Evolutionary conservation across 2,113 vertebrate species (phyloP).

Genomic region (Peucedramus taeniatus): DNA sequence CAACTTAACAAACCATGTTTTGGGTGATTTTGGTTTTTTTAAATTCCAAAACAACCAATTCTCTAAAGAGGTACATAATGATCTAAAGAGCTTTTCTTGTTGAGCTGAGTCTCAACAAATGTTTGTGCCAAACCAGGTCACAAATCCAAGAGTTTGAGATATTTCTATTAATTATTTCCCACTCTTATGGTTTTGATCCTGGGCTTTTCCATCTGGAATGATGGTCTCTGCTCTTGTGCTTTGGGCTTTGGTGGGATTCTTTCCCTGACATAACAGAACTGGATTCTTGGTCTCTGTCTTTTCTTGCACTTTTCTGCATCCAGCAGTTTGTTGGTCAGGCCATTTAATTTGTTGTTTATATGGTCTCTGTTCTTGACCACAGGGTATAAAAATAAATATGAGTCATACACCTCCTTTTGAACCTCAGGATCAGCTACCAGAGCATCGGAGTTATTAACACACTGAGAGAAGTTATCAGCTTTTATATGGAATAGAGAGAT

Average conservation of each 20-base stretch:
- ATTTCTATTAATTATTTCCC: accelerated
- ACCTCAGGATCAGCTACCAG: background rate
- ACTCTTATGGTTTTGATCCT: background rate
- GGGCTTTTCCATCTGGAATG: background rate
- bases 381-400: background rate
- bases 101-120: background rate
- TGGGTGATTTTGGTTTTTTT: background rate
- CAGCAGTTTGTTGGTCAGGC: background rate
- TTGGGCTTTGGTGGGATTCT: background rate
- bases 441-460: background rate
- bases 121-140: background rate
- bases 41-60: background rate
- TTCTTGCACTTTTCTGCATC: background rate
- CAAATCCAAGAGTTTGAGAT: background rate
- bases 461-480: background rate
- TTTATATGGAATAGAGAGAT: background rate
- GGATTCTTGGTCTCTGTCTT: background rate
- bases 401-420: background rate
- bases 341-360: background rate
- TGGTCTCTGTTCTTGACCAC: background rate
- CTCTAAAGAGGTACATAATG: background rate
- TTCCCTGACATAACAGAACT: background rate
- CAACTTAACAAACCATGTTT: background rate
- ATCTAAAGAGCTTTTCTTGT: background rate
- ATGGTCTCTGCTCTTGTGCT: background rate